Evolutionary conservation across 64 coral and sea anemone genomes (phyloP), one percentile per base, ranked within the genome.

Genomic region (Montipora capricornis): DNA sequence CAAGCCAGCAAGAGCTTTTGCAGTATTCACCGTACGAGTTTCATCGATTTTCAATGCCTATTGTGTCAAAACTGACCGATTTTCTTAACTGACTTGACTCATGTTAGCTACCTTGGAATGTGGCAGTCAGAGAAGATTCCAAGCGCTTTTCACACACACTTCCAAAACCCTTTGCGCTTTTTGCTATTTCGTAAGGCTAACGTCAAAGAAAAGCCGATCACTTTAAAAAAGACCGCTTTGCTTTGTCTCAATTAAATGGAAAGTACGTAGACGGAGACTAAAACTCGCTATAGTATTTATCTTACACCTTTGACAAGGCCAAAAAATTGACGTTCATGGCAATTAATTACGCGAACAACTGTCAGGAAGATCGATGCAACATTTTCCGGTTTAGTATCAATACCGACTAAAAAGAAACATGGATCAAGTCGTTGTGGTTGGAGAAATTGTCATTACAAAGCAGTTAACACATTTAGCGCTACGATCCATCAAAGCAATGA

Each of bases 61-160:
- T 92, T 44, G 48, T 69, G 44, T 73, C 73, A 49, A 57, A 91
- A 45, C 73, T 60, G 50, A 20, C 75, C 73, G 22, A 77, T 66
- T 10, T 64, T 19, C 26, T 55, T 15, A 51, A 11, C 19, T 20
- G 6, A n/a, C 14, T 17, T 13, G 47, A 49, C 5, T 78, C 14
- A 78, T 49, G 11, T 12, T 78, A n/a, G 37, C 12, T 47, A 14
- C 22, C 1, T 64, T 10, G 16, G 60, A 82, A 71, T 16, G 60
- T 48, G 17, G 47, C 46, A 86, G 19, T 49, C 82, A 19, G 82
- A 6, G 17, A 47, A 19, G 46, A 86, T 86, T 71, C 66, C 82
- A 52, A 50, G 49, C 82, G 66, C 66, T 86, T 86, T 86, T 86
- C 82, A 84, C 81, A 84, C 81, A 16, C 59, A 84, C 60, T 15